Base-by-base conservation (phyloP, 2,888 invertebrate species). In the Polydrusus tereticollis region DNA sequence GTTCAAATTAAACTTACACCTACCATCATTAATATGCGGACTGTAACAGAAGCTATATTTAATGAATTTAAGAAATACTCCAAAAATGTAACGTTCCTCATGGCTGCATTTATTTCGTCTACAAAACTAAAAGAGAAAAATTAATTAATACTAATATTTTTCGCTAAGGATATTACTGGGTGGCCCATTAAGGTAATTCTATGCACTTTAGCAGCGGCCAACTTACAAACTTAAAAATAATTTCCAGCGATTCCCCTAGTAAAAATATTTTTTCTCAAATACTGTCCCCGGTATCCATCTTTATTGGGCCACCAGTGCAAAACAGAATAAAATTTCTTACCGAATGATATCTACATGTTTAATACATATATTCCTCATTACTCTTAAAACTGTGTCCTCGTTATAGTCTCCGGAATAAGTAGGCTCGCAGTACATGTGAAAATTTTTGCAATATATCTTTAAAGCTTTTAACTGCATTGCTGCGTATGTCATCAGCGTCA, bases 61-160 rank as follows among this genome's bases (percentile, higher is more conserved):
- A 55, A 55, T 10, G 52, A 55, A 16, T 55, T 55, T 29, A 55
- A 18, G 18, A 55, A 18, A 10, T 55, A 55, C 18, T 55, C 52
- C 18, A 55, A 18, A 55, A 55, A 55, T 23, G 29, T 18, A 6
- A 29, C 52, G 14, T 29, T 55, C 10, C 29, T 55, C 52, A 55
- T 55, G 4, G 52, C 52, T 16, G 1, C 1, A 55, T 55, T 55
- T 0, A 55, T 29, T 18, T 55, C 52, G 0, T 55, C 52, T 16
- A 55, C 18, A 26, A 29, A 55, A 55, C 52, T 55, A 18, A 55
- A 55, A 55, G 2, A 6, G 20, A 45, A 20, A 6, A 33, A 33
- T 3, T 10, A 6, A 6, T 33, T 4, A n/a, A n/a, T n/a, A n/a
- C n/a, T n/a, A n/a, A n/a, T n/a, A n/a, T n/a, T n/a, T n/a, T n/a